These are phyloP conservation scores for Panzeria rudis DNA, from an alignment of 2,888 invertebrate species.

Conservation along the genomic window DNA sequence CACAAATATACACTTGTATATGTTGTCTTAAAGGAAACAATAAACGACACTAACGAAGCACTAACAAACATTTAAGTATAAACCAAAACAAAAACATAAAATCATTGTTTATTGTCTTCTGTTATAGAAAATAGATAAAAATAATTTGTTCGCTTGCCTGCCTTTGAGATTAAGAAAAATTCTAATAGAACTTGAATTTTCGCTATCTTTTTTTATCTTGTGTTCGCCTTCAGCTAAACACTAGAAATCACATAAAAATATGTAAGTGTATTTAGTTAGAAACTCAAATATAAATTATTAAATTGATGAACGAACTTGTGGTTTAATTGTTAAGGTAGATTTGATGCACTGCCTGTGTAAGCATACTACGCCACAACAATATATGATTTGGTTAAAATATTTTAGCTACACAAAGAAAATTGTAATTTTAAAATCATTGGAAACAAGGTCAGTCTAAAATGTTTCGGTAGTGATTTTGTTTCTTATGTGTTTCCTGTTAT, in stretches of 20 bases:
- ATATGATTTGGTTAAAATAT: no score
- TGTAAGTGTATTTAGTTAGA: not conserved
- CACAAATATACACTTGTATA: not conserved
- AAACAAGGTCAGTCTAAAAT: no score
- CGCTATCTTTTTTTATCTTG: not conserved
- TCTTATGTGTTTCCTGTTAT: no score
- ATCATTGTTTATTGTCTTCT: conserved; percentile 55
- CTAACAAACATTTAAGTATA: conserved; percentile 15
- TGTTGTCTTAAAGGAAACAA: conserved; percentile 9
- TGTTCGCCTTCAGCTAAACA: not conserved
- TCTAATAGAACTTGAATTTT: conserved; percentile 23
- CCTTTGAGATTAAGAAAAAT: conserved; percentile 53
- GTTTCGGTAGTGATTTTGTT: no score
- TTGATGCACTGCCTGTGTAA: no score
- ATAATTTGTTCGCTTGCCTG: conserved; percentile 54
- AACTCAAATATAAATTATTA: not conserved
- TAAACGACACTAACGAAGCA: not conserved
- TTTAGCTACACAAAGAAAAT: no score
- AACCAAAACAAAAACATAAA: conserved; percentile 35
- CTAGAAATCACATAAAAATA: not conserved
- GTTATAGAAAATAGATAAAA: conserved; percentile 47
- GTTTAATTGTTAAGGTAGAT: no score
- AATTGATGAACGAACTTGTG: no score
- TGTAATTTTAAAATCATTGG: no score
- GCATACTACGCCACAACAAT: no score